A percentile compares a stretch with the other conserved stretches of the same genome.
These are phyloP conservation scores for Perca flavescens DNA, from an alignment of 2,113 vertebrate genomes.

Conservation along the genomic window DNA sequence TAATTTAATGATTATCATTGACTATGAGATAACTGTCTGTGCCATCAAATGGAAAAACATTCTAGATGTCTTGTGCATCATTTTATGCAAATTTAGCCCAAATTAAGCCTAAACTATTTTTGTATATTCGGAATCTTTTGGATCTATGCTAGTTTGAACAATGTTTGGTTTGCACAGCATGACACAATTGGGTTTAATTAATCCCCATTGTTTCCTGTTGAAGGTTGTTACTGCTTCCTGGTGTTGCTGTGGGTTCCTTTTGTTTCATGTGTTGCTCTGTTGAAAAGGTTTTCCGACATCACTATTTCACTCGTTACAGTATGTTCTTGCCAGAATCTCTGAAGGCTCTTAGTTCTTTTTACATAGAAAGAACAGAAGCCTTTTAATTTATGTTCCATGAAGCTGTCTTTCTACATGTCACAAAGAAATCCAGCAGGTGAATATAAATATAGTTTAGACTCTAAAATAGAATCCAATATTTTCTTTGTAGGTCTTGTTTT, in stretches of 20 bases:
- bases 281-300: conserved; percentile 2
- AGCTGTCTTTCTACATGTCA: neutral
- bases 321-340: neutral
- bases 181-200: neutral
- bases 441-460: conserved; percentile 5
- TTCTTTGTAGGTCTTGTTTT: neutral
- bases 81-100: neutral
- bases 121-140: neutral
- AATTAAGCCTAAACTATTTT: neutral
- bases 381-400: neutral
- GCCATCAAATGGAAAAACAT: neutral
- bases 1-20: too few species aligned
- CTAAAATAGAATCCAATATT: neutral
- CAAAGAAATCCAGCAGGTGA: neutral
- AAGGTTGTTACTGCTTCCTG: conserved; percentile 1
- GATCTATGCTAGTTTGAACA: neutral
- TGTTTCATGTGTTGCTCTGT: neutral
- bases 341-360: neutral
- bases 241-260: neutral
- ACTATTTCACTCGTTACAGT: neutral
- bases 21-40: too few species aligned
- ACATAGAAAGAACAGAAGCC: neutral
- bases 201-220: neutral
- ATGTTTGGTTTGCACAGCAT: neutral
- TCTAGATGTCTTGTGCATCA: neutral